phyloP scores from a whole-genome alignment of 2,797 vertebrate genomes.

The Protonibea diacanthus region DNA sequence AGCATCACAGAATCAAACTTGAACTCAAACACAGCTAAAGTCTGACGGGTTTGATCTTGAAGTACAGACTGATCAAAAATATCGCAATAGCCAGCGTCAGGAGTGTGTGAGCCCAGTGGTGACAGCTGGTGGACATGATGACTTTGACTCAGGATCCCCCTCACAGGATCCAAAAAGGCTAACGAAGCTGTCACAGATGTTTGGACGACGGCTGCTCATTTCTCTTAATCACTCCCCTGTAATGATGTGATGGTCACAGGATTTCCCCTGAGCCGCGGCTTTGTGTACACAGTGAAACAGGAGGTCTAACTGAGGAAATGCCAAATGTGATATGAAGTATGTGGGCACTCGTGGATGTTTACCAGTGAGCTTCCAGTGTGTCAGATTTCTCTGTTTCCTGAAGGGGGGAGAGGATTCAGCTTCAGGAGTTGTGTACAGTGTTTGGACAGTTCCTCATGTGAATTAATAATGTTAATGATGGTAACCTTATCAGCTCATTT shows the following conservation, averaged over 20 bases:
- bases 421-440: background rate
- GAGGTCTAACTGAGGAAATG: slow-evolving; percentile 11
- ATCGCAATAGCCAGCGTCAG: background rate
- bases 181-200: slow-evolving; percentile 68
- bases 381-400: background rate
- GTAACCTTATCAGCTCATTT: no score
- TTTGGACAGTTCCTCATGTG: no score
- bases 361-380: background rate
- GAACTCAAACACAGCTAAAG: slow-evolving; percentile 1
- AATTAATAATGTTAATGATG: no score
- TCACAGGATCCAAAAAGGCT: slow-evolving; percentile 46
- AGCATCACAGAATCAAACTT: background rate
- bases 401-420: background rate
- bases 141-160: slow-evolving; percentile 61
- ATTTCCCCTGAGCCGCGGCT: slow-evolving; percentile 47
- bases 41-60: background rate
- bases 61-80: background rate
- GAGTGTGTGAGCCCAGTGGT: slow-evolving; percentile 7
- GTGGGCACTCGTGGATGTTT: background rate
- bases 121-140: slow-evolving; percentile 69
- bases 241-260: slow-evolving; percentile 55
- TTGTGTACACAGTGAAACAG: slow-evolving; percentile 4
- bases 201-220: slow-evolving; percentile 54
- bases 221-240: slow-evolving; percentile 62
- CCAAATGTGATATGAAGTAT: background rate